Percentiles rank a stretch among this genome's conserved stretches.
These are phyloP conservation scores for Chrysolina haemoptera DNA, from an alignment of 2,888 invertebrate species.

Conservation along the genomic window DNA sequence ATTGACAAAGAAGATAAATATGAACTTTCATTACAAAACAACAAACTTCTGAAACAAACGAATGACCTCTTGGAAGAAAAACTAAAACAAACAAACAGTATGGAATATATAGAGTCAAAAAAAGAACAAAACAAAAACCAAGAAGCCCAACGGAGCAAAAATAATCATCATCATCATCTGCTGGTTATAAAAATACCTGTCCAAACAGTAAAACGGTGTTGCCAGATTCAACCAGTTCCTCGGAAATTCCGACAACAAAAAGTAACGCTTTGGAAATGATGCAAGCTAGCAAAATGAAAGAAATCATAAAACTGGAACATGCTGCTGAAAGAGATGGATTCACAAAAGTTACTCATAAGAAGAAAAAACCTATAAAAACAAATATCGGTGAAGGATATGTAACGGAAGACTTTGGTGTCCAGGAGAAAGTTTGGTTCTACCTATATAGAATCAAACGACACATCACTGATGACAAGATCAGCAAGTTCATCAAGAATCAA, in stretches of 20 bases:
- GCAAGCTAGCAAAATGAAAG: neutral
- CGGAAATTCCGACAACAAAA: neutral
- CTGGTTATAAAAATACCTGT: neutral
- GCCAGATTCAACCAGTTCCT: neutral
- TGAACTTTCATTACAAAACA: slow-evolving; percentile 6
- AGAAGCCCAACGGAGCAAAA: neutral
- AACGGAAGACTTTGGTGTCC: slow-evolving; percentile 1
- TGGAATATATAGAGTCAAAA: neutral
- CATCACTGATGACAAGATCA: slow-evolving; percentile 1
- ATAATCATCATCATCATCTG: neutral
- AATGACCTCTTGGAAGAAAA: slow-evolving; percentile 1
- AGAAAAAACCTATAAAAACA: neutral
- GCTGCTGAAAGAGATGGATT: neutral
- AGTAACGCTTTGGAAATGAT: neutral
- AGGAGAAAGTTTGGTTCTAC: slow-evolving; percentile 7
- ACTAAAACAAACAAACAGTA: slow-evolving; percentile 5
- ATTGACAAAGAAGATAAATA: neutral
- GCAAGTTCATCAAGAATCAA: slow-evolving; percentile 3
- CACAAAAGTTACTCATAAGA: neutral
- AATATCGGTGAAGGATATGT: neutral
- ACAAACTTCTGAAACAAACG: neutral
- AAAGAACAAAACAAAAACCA: neutral
- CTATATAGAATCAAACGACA: neutral
- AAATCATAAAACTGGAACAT: neutral
- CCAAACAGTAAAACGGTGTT: neutral